Evolutionary conservation across 2,888 invertebrate species (phyloP).

Genomic region (Digitonthophagus gazella): DNA sequence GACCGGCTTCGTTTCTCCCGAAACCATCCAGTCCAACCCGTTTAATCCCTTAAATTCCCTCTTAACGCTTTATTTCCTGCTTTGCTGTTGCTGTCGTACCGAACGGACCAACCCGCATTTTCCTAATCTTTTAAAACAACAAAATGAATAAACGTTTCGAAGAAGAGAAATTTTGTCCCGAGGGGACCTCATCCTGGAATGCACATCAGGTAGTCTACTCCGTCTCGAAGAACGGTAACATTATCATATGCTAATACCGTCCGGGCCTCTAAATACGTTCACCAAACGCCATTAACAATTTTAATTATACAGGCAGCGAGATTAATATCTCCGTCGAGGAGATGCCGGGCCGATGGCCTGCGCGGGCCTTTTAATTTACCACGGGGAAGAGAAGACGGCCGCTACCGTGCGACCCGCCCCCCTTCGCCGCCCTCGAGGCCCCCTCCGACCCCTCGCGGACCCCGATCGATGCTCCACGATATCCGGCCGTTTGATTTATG

Average conservation of each 20-base stretch:
- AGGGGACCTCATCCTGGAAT: too few species aligned
- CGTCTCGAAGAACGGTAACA: conserved; percentile 34
- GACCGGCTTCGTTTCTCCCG: too few species aligned
- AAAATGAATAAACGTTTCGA: too few species aligned
- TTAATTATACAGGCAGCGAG: conserved; percentile 41
- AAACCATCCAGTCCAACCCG: too few species aligned
- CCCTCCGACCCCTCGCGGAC: neutral
- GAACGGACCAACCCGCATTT: too few species aligned
- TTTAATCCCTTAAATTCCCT: neutral
- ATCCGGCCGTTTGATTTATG: conserved; percentile 38
- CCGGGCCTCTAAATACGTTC: conserved; percentile 38
- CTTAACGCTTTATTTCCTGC: neutral
- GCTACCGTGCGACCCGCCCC: conserved; percentile 33
- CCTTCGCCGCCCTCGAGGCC: neutral
- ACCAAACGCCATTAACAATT: conserved; percentile 41
- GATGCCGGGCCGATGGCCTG: conserved; percentile 18
- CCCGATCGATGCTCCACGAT: conserved; percentile 18
- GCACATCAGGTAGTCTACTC: neutral
- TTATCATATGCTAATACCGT: conserved; percentile 42
- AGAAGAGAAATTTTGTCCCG: too few species aligned
- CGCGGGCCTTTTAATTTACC: conserved; percentile 36
- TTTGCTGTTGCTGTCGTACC: too few species aligned
- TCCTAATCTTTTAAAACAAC: too few species aligned
- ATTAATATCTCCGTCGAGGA: conserved; percentile 43
- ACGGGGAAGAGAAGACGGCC: conserved; percentile 33